Percentiles rank a stretch among this genome's conserved stretches.
phyloP scores from a whole-genome alignment of 2,888 invertebrate genomes.

The Eristalis arbustorum region DNA sequence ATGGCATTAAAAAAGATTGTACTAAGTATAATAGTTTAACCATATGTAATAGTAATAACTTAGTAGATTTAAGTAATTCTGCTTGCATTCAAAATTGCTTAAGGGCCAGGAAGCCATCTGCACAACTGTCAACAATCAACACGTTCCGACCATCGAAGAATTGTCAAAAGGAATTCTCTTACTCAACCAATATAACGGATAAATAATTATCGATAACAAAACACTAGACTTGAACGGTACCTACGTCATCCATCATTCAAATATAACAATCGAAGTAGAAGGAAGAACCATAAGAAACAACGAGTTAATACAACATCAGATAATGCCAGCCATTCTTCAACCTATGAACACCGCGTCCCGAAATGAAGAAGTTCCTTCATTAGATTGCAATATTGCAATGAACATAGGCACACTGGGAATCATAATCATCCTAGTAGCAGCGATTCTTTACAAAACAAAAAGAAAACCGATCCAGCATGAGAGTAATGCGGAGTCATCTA shows the following conservation, averaged over 20 bases:
- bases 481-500: too few relatives aligned
- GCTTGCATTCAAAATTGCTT: background rate
- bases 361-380: background rate
- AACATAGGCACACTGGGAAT: background rate
- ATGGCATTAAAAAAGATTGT: slow-evolving; percentile 7
- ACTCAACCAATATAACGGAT: background rate
- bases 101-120: background rate
- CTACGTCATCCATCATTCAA: too few relatives aligned
- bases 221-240: background rate
- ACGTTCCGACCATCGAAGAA: background rate
- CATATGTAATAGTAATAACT: background rate
- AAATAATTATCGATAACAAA: background rate
- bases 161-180: background rate
- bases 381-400: background rate
- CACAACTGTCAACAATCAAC: background rate
- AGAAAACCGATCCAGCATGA: too few relatives aligned
- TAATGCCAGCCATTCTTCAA: background rate
- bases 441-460: too few relatives aligned
- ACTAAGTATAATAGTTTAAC: background rate
- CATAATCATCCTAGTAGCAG: background rate
- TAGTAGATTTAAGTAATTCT: background rate
- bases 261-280: background rate
- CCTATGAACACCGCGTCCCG: background rate
- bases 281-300: background rate
- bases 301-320: background rate